phyloP scores from a whole-genome alignment of 2,888 invertebrate genomes.

The Pristionchus exspectatus region DNA sequence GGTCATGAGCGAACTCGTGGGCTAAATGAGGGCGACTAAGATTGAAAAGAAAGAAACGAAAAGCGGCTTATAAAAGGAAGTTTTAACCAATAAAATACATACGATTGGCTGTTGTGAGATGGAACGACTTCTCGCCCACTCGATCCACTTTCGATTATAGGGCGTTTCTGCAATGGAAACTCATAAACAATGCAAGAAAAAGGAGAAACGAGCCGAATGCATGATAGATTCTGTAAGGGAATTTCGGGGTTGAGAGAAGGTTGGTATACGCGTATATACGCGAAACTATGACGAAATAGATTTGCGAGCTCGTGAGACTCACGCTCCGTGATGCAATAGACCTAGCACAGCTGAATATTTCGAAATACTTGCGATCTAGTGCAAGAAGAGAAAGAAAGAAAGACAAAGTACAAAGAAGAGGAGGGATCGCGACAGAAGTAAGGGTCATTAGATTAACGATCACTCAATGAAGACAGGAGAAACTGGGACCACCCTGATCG shows the following conservation, averaged over 20 bases:
- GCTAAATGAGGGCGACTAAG: neutral
- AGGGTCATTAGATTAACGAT: conserved; percentile 46
- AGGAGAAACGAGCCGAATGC: conserved; percentile 4
- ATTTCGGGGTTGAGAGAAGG: conserved; percentile 7
- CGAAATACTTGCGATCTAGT: conserved; percentile 35
- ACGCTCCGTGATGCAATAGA: conserved; percentile 19
- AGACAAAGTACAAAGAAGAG: conserved; percentile 20
- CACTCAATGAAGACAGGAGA: conserved; percentile 6
- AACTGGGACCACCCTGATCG: neutral
- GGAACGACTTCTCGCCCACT: conserved; percentile 36
- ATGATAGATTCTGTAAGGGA: neutral
- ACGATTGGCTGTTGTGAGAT: neutral
- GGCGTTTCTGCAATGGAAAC: neutral
- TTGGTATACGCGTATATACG: neutral
- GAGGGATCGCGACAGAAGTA: neutral
- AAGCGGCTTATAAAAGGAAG: neutral
- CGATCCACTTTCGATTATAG: neutral
- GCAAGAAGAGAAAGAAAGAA: conserved; percentile 31
- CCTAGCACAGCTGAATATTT: conserved; percentile 12
- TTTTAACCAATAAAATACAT: conserved; percentile 1
- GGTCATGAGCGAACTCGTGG: conserved; percentile 16
- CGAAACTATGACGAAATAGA: conserved; percentile 8
- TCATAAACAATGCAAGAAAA: conserved; percentile 10
- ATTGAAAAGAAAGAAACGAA: neutral
- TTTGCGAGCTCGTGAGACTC: neutral